Base-by-base conservation (phyloP, 2,888 invertebrate species). In the Automeris io region DNA sequence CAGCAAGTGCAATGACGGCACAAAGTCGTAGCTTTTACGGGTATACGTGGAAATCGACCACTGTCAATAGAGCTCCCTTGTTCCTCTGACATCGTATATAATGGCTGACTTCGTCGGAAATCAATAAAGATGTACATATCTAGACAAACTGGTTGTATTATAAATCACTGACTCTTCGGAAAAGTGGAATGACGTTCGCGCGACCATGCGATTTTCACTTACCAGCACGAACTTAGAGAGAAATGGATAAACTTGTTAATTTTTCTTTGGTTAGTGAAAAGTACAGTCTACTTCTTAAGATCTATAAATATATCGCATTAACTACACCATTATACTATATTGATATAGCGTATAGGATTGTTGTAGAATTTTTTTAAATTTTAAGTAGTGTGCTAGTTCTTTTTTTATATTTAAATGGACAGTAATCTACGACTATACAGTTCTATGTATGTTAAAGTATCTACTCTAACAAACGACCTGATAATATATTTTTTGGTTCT, bases 181-280 rank as follows among this genome's bases (percentile, higher is more conserved):
- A 85, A 85, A 85, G 85, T 85, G 79, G 85, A 83, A 80, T 85
- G 83, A 83, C 80, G 82, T 81, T 74, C 79, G 74, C 70, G 57
- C 67, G 65, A 61, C 73, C 71, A 73, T 70, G 75, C 65, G 66
- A 72, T 80, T 85, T 85, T 85, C 83, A 85, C 85, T 83, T 65
- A 73, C 70, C 70, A 67, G 63, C 78, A 72, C 72, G 74, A 74
- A 75, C 67, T 69, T 64, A 69, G 63, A 73, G 72, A 78, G 74
- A 77, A 75, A 75, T 70, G 65, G 71, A 73, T 71, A 74, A 70
- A 74, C 70, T 51, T 63, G 69, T 66, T 62, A 62, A 66, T 67
- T 68, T 64, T 66, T 65, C 60, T 62, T 53, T 54, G 57, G 46
- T 53, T 62, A 57, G 56, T 49, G 58, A 54, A 52, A 29, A 29